Evolutionary conservation across 2,888 invertebrate species (phyloP), one percentile per base, ranked within the genome.

Genomic region (Coecobrya sp.): DNA sequence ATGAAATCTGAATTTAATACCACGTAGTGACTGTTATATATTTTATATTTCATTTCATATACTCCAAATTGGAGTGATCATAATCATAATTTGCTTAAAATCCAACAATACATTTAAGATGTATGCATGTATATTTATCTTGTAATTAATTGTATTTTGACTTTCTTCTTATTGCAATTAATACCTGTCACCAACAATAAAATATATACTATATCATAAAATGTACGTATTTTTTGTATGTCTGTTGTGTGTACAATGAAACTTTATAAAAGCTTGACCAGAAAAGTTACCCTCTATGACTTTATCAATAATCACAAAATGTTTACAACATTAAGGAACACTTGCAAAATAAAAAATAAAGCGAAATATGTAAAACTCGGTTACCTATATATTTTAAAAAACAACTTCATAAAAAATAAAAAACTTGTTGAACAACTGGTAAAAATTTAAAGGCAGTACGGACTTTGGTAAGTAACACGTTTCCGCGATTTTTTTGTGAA

Each of bases 251-350:
- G 76, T 49, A 45, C 19, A 19, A 76, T 42, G 0, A 36, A 36
- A 70, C 49, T 22, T 8, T 42, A 73, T 76, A 25, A 59, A 62
- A 62, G 62, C 62, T 36, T 84, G 84, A 84, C 84, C 84, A 84
- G 84, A 84, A 36, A 36, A 52, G 49, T 30, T 52, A 81, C 59
- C 16, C 36, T 30, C 5, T 55, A 81, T 65, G 62, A 84, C 84
- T 84, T 42, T 1, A 42, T 59, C 11, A 62, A 59, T 45, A 62
- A 84, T 84, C 84, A 84, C 84, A 84, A 62, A 59, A 30, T 59
- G 59, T n/a, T 79, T 52, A 5, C 16, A 55, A n/a, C 22, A 45
- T 42, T 62, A 62, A 62, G 42, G 62, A 62, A 62, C 84, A 84
- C 59, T 84, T 59, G 30, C 11, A 84, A 79, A 84, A 62, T 79